A percentile compares a stretch with the other conserved stretches of the same genome.
Conservation (phyloP, 2,888 invertebrate genomes). For the Teinopalpus imperialis region DNA sequence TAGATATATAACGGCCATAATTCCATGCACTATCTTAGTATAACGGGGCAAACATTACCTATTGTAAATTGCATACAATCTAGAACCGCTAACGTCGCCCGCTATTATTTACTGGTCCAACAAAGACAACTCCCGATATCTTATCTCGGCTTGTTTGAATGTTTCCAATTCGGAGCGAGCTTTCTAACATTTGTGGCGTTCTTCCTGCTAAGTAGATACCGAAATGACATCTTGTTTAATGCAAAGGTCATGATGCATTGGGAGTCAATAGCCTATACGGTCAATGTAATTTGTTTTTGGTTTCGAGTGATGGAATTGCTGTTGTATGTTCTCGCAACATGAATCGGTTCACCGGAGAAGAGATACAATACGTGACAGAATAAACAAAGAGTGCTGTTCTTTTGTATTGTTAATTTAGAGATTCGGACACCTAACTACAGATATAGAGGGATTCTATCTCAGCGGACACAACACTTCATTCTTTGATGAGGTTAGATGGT, state of each 20-base stretch:
- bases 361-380: too few species aligned
- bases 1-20: neutral
- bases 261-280: too few species aligned
- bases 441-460: too few species aligned
- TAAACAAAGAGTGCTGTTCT: too few species aligned
- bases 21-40: neutral
- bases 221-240: conserved; percentile 4
- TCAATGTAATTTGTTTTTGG: too few species aligned
- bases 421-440: too few species aligned
- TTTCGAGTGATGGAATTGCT: too few species aligned
- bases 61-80: conserved; percentile 8
- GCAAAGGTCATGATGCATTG: neutral
- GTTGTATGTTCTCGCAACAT: too few species aligned
- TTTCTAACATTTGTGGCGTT: conserved; percentile 10
- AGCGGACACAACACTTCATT: too few species aligned
- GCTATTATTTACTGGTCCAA: conserved; percentile 9
- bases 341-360: too few species aligned
- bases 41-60: neutral
- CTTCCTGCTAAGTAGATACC: neutral
- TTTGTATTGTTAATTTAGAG: too few species aligned
- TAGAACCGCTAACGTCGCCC: neutral
- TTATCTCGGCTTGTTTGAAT: conserved; percentile 16
- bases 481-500: too few species aligned
- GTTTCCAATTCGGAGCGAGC: conserved; percentile 15
- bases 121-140: conserved; percentile 9